Base-by-base conservation (phyloP, 2,113 vertebrate species). In the Sclerurus mexicanus region DNA sequence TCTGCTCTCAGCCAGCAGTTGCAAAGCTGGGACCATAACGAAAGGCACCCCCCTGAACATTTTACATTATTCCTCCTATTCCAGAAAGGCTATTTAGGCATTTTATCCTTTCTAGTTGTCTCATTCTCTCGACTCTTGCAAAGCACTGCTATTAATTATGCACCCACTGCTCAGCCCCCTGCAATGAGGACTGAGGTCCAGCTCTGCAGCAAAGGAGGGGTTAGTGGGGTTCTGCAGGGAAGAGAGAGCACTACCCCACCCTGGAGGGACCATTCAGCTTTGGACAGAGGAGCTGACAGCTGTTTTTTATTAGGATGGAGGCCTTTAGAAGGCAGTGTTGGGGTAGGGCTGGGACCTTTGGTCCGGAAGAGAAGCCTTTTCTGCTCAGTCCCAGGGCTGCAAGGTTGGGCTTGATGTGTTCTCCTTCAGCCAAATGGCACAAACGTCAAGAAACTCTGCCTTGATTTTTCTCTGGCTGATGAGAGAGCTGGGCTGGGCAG, bases 91-190 rank as follows among this genome's bases (percentile, higher is more conserved):
- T 52, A 12, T 64, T 93, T 20, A 60, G 75, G 55, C n/a, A 22
- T 77, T 92, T 94, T 89, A 31, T 73, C 30, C 85, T 85, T 85
- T 93, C 77, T 78, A 90, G 72, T 66, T 42, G 42, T 90, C 67
- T 94, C 59, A 25, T 35, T 88, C 50, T 71, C 75, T 77, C 19
- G 37, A 37, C 50, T 92, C 46, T 72, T 66, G 50, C 40, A 88
- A 80, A 90, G 87, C 63, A 28, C 59, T 83, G 75, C 27, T 86
- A 50, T 63, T 88, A 76, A 84, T 96, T 77, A 62, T 14, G 58
- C n/a, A 50, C 14, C 37, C 56, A 62, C 11, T 40, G 64, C 68
- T 60, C 44, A 91, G 18, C 30, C 20, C 39, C 2, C 56, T 56
- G 72, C 2, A 9, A 77, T 22, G 37, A 66, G 33, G 42, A 35